phyloP scores from a whole-genome alignment of 2,113 vertebrate genomes.

The Limanda limanda region DNA sequence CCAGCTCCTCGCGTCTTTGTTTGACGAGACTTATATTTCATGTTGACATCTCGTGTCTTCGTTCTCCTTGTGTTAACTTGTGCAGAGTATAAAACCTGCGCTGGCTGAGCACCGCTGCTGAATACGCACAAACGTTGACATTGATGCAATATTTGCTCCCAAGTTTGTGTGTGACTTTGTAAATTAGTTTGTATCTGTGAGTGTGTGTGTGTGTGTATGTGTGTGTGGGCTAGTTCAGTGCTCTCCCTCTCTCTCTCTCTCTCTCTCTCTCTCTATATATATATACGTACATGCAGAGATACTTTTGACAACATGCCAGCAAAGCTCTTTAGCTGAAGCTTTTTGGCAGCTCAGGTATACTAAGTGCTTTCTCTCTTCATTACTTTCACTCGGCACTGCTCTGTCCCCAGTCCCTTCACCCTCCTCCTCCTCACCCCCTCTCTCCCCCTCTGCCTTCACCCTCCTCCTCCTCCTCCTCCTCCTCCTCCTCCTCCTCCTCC shows the following conservation, averaged over 20 bases:
- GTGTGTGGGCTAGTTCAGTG: no score
- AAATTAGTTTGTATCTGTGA: neutral
- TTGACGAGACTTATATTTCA: neutral
- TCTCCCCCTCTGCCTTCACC: neutral
- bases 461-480: neutral
- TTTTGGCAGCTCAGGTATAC: conserved; percentile 63
- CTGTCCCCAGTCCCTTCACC: conserved; percentile 5
- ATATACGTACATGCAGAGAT: conserved; percentile 27
- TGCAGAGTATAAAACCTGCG: no score
- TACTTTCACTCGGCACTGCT: conserved; percentile 37
- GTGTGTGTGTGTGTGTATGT: neutral
- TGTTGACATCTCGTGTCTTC: no score
- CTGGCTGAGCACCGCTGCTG: no score
- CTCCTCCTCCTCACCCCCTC: neutral
- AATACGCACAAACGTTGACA: no score
- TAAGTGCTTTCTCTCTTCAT: conserved; percentile 69
- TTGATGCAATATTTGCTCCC: no score
- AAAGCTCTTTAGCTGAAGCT: conserved; percentile 66
- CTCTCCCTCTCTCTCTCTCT: no score
- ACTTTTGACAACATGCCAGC: conserved; percentile 67
- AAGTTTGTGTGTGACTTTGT: no score
- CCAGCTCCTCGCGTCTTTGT: neutral
- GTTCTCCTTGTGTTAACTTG: no score
- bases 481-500: neutral
- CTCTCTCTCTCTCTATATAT: no score